Percentiles rank a stretch among this genome's conserved stretches.
Conservation (phyloP, 1,140 invertebrate species). For the Drosophila equinoxialis region DNA sequence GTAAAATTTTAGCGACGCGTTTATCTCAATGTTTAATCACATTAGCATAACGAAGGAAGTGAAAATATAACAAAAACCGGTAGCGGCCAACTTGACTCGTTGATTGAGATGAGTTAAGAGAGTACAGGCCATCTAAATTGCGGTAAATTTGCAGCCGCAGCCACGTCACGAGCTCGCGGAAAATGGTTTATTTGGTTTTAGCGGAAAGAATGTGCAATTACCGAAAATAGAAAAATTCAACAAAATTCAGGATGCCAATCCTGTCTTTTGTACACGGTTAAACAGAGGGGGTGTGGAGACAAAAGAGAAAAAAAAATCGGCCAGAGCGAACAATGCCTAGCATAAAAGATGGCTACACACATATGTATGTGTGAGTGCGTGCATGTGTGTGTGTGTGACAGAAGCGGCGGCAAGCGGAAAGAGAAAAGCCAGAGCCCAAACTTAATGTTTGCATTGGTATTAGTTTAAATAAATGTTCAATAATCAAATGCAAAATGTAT, state of each 20-base stretch:
- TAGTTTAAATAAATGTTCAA: conserved; percentile 53
- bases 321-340: conserved; percentile 56
- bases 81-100: conserved; percentile 42
- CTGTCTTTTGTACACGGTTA: conserved; percentile 54
- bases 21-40: conserved; percentile 54
- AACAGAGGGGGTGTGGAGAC: conserved; percentile 29
- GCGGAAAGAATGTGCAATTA: conserved; percentile 42
- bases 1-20: conserved; percentile 75
- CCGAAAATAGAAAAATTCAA: conserved; percentile 48
- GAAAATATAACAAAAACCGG: conserved; percentile 58
- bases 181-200: conserved; percentile 28
- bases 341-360: conserved; percentile 75
- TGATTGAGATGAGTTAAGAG: conserved; percentile 39
- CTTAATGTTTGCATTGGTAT: conserved; percentile 56
- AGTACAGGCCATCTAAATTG: conserved; percentile 45
- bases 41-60: conserved; percentile 40
- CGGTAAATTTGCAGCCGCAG: conserved; percentile 74
- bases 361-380: conserved; percentile 34
- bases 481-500: conserved; percentile 54
- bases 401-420: conserved; percentile 47
- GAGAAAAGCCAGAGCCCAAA: conserved; percentile 50
- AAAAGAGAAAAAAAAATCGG: conserved; percentile 21
- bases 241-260: conserved; percentile 59
- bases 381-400: conserved; percentile 22
- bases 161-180: conserved; percentile 65